Evolutionary conservation across 1,140 invertebrate genomes (phyloP).

Genomic region (Dinoponera quadriceps): DNA sequence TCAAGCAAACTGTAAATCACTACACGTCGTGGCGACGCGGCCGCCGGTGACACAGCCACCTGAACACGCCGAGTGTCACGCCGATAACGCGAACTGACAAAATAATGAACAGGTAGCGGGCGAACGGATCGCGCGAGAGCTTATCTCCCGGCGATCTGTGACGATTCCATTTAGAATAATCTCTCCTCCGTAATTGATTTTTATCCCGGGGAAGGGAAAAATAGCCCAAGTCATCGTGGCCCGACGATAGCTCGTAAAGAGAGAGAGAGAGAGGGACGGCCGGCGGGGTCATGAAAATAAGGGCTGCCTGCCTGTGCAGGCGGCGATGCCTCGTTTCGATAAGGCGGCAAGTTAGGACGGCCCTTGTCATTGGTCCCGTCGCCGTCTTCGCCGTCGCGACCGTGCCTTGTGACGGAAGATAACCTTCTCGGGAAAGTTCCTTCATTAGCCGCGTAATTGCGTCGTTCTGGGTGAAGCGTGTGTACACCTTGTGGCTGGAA

Average conservation of each 20-base stretch:
- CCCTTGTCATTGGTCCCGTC: constrained; percentile 45
- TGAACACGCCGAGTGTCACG: too few species aligned
- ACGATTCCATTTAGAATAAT: too few species aligned
- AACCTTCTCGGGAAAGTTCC: constrained; percentile 68
- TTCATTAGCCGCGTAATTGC: constrained; percentile 73
- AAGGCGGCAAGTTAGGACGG: constrained; percentile 54
- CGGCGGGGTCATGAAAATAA: constrained; percentile 49
- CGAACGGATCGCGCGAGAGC: too few species aligned
- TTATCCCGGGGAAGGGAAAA: not conserved
- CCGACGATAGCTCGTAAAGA: constrained; percentile 1
- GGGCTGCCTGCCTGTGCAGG: constrained; percentile 7
- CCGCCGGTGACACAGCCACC: too few species aligned
- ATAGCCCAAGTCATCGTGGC: not conserved
- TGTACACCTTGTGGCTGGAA: constrained; percentile 62
- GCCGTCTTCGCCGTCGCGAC: constrained; percentile 20
- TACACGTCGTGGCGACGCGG: too few species aligned
- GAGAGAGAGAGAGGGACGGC: not conserved
- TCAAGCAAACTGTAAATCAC: too few species aligned
- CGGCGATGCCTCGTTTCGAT: constrained; percentile 58
- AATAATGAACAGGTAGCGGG: too few species aligned
- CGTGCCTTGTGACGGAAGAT: constrained; percentile 64
- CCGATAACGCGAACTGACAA: too few species aligned
- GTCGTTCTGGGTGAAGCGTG: constrained; percentile 67
- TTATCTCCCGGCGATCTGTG: too few species aligned
- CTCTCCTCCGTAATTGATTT: not conserved